Conservation (phyloP, 2,797 vertebrate species). For the Echeneis naucrates region DNA sequence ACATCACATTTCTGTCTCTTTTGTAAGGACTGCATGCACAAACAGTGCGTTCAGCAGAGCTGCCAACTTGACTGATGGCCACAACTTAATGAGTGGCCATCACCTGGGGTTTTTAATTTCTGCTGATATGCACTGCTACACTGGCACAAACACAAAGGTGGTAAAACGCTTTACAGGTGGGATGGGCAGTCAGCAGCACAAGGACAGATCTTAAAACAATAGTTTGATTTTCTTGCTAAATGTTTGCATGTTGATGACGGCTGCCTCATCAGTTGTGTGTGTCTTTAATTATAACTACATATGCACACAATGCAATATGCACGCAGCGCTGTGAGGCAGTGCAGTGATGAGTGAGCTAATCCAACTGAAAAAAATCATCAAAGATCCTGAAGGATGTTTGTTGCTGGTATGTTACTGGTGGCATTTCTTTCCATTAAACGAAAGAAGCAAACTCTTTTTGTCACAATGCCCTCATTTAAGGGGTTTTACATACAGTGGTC, state of each 20-base stretch:
- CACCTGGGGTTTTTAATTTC: conserved; percentile 24
- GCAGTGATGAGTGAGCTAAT: too few relatives aligned
- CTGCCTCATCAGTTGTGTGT: too few relatives aligned
- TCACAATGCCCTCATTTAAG: too few relatives aligned
- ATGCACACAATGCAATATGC: not conserved
- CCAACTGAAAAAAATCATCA: not conserved
- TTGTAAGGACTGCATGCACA: conserved; percentile 39
- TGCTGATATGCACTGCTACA: conserved; percentile 17
- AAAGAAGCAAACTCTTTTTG: not conserved
- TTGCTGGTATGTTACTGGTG: too few relatives aligned
- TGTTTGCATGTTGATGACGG: too few relatives aligned
- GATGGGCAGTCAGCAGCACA: conserved; percentile 3
- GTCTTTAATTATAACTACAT: too few relatives aligned
- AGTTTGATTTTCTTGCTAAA: not conserved
- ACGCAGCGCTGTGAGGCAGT: too few relatives aligned
- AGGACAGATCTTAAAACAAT: not conserved
- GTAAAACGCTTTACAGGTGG: conserved; percentile 8
- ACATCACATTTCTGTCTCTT: conserved; percentile 62
- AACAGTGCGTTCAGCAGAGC: conserved; percentile 38
- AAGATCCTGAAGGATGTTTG: too few relatives aligned
- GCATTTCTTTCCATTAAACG: too few relatives aligned
- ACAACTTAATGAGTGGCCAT: conserved; percentile 30
- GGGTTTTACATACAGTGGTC: too few relatives aligned
- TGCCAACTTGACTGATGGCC: conserved; percentile 44
- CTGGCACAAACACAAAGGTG: not conserved